Conservation (phyloP, 2,888 invertebrate genomes). For the Mythimna impura region DNA sequence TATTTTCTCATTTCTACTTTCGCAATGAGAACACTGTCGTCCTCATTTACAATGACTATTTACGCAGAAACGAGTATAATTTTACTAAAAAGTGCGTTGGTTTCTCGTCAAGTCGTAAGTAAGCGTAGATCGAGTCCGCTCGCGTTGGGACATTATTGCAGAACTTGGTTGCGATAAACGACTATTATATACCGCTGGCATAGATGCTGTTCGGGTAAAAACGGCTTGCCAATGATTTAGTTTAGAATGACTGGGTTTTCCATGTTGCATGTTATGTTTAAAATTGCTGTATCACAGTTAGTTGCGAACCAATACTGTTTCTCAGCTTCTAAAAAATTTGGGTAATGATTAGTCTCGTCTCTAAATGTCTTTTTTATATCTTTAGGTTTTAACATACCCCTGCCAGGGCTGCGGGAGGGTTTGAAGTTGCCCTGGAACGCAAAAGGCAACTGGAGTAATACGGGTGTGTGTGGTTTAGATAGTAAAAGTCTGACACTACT, state of each 20-base stretch:
- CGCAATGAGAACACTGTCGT: conserved; percentile 21
- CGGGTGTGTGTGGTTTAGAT: too few relatives aligned
- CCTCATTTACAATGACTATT: conserved; percentile 26
- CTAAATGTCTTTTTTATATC: neutral
- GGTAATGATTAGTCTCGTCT: neutral
- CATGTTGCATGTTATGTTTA: neutral
- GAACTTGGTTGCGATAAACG: conserved; percentile 72
- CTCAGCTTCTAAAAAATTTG: neutral
- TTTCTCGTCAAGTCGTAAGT: conserved; percentile 65
- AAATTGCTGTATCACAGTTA: neutral
- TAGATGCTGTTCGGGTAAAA: conserved; percentile 58
- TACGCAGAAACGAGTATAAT: conserved; percentile 35
- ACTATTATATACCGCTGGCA: conserved; percentile 65
- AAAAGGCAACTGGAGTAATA: too few relatives aligned
- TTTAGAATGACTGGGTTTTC: conserved; percentile 5
- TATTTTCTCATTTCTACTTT: conserved; percentile 19
- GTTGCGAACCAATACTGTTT: neutral
- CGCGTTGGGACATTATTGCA: conserved; percentile 72
- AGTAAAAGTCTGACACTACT: too few relatives aligned
- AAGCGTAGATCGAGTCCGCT: conserved; percentile 63
- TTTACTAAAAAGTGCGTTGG: conserved; percentile 51
- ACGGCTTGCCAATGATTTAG: conserved; percentile 41
- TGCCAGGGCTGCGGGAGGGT: too few relatives aligned
- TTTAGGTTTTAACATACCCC: neutral
- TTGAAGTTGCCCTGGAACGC: too few relatives aligned